Evolutionary conservation across 2,113 vertebrate genomes (phyloP).

Genomic region (Ciconia boyciana): DNA sequence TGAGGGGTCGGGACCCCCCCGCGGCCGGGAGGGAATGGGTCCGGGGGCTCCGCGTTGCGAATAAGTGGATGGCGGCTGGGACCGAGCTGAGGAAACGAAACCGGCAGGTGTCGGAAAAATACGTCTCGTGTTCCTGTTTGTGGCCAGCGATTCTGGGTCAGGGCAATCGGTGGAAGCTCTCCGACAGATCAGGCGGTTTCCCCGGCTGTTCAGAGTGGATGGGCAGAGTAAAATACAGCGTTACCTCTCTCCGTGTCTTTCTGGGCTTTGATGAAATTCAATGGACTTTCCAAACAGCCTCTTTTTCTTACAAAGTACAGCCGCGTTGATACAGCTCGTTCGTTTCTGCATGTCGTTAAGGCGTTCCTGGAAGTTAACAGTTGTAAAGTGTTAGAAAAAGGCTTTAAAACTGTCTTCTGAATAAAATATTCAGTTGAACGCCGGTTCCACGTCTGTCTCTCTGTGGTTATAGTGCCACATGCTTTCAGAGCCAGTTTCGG

Average conservation of each 20-base stretch:
- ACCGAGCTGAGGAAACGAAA: not conserved
- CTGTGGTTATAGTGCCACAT: not conserved
- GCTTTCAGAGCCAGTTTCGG: not conserved
- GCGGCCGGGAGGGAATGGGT: no score
- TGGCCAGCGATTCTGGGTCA: not conserved
- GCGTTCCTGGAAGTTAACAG: not conserved
- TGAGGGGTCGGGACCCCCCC: no score
- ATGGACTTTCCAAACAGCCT: rapidly evolving
- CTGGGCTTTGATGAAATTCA: no score
- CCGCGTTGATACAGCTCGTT: rapidly evolving
- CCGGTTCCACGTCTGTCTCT: rapidly evolving
- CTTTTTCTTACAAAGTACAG: not conserved
- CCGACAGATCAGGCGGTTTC: rapidly evolving
- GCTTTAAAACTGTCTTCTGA: no score
- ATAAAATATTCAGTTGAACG: rapidly evolving
- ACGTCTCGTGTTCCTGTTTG: not conserved
- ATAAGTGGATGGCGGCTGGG: rapidly evolving
- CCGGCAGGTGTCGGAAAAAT: not conserved
- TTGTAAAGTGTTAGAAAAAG: not conserved
- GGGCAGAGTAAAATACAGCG: rapidly evolving
- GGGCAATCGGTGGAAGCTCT: not conserved
- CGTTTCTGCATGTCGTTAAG: rapidly evolving
- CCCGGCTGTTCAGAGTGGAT: rapidly evolving
- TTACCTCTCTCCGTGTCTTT: rapidly evolving
- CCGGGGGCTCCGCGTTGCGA: not conserved